These are phyloP conservation scores for Drosophila tani DNA, from an alignment of 1,140 invertebrate species.

Conservation along the genomic window DNA sequence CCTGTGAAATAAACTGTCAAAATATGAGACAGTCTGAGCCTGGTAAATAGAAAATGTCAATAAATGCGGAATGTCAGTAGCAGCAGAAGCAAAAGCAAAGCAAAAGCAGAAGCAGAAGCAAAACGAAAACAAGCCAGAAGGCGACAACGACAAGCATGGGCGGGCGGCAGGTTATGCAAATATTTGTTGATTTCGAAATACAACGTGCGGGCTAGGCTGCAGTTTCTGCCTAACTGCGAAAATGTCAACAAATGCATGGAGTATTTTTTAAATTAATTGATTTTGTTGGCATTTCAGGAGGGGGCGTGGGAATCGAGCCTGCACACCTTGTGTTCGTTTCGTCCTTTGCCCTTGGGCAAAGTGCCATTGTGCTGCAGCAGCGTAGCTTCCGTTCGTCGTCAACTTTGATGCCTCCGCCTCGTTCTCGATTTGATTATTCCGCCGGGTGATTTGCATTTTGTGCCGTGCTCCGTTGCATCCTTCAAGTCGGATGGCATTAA, in stretches of 20 bases:
- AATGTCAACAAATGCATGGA: constrained; percentile 58
- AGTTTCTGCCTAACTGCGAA: constrained; percentile 28
- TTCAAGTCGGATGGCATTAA: constrained; percentile 73
- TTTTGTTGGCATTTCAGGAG: constrained; percentile 65
- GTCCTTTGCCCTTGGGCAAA: constrained; percentile 41
- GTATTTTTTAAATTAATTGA: constrained; percentile 79
- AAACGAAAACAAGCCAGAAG: constrained; percentile 13
- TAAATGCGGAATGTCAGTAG: constrained; percentile 46
- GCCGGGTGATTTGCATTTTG: constrained; percentile 79
- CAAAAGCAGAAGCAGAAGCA: constrained; percentile 9
- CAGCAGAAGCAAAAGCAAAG: background rate
- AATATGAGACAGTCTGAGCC: constrained; percentile 43
- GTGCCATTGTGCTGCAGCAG: constrained; percentile 49
- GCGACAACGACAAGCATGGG: background rate
- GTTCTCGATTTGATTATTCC: constrained; percentile 77
- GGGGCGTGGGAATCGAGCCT: background rate
- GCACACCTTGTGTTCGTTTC: constrained; percentile 3
- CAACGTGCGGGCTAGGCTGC: constrained; percentile 1
- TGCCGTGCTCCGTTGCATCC: constrained; percentile 66
- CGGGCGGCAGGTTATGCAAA: constrained; percentile 54
- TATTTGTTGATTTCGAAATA: constrained; percentile 49
- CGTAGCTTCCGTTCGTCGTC: constrained; percentile 69
- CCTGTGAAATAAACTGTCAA: constrained; percentile 68
- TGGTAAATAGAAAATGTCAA: constrained; percentile 77
- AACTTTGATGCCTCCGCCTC: constrained; percentile 61